Percentiles rank a stretch among this genome's conserved stretches.
phyloP scores from a whole-genome alignment of 2,888 invertebrate species.

The Oscheius myriophilus region DNA sequence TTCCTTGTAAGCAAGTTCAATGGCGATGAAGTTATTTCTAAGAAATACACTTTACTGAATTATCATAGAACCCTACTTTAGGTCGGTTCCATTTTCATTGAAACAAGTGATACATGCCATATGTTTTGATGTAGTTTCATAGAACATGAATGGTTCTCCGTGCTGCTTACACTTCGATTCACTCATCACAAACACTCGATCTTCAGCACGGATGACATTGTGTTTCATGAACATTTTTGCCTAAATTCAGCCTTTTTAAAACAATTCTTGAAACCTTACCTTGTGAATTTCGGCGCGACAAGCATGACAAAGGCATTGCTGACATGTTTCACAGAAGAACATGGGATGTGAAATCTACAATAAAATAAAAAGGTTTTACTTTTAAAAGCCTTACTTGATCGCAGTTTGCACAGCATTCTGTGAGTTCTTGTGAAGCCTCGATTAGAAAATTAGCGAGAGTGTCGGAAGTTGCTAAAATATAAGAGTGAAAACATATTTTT shows the following conservation, averaged over 20 bases:
- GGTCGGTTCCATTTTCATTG: conserved; percentile 75
- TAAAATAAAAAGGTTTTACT: not conserved
- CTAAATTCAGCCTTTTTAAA: conserved; percentile 26
- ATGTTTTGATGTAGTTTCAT: conserved; percentile 79
- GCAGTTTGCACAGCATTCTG: conserved; percentile 83
- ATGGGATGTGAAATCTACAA: conserved; percentile 75
- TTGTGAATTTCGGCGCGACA: conserved; percentile 82
- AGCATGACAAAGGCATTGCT: conserved; percentile 80
- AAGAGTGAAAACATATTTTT: conserved; percentile 1
- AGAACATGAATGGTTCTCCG: conserved; percentile 82
- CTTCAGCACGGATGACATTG: conserved; percentile 80
- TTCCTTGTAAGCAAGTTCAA: conserved; percentile 1
- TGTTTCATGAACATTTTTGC: conserved; percentile 83
- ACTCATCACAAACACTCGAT: conserved; percentile 59
- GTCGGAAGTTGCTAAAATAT: conserved; percentile 72
- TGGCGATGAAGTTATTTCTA: not conserved
- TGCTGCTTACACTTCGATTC: conserved; percentile 77
- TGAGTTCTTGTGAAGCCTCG: conserved; percentile 79
- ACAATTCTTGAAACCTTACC: conserved; percentile 26
- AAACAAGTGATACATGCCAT: conserved; percentile 83
- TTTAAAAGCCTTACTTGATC: conserved; percentile 76
- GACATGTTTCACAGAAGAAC: conserved; percentile 84
- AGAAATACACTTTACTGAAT: conserved; percentile 1
- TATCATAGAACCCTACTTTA: conserved; percentile 34
- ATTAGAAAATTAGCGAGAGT: conserved; percentile 80